Conservation (phyloP, 2,113 vertebrate genomes). For the Gallinago paraguaiae region DNA sequence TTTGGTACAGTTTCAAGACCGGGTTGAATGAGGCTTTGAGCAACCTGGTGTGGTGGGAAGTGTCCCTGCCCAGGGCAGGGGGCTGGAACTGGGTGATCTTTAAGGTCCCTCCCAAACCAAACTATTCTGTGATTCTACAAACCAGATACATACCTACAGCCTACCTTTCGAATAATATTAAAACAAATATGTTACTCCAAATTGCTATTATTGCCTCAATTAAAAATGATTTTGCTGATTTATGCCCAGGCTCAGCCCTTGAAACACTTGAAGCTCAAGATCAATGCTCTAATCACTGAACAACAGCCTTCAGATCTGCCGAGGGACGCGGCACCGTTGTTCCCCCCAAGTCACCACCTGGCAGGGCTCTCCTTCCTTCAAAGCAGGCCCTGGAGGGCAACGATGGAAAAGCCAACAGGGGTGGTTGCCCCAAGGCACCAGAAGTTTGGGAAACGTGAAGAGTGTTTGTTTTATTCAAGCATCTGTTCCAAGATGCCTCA, state of each 20-base stretch:
- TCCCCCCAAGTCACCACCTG: neutral
- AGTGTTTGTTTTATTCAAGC: slow-evolving; percentile 45
- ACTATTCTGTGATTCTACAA: neutral
- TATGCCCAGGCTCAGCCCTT: neutral
- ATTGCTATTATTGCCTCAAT: neutral
- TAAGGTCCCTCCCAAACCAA: no score
- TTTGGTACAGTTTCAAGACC: neutral
- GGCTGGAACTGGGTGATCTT: no score
- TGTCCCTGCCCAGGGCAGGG: no score
- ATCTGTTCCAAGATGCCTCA: slow-evolving; percentile 18
- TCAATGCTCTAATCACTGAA: neutral
- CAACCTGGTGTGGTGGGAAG: no score
- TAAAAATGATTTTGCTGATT: neutral
- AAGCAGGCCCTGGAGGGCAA: neutral
- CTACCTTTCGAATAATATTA: neutral
- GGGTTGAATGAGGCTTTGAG: no score
- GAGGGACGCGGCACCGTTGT: neutral
- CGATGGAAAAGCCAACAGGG: slow-evolving; percentile 4
- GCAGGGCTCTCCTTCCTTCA: neutral
- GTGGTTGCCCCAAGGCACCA: slow-evolving; percentile 21
- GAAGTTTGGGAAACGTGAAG: slow-evolving; percentile 19
- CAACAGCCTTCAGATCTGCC: neutral
- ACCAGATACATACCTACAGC: neutral
- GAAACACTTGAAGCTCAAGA: neutral
- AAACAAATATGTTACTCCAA: neutral